Evolutionary conservation across 2,888 invertebrate species (phyloP).

Genomic region (Apodemia hepburni): DNA sequence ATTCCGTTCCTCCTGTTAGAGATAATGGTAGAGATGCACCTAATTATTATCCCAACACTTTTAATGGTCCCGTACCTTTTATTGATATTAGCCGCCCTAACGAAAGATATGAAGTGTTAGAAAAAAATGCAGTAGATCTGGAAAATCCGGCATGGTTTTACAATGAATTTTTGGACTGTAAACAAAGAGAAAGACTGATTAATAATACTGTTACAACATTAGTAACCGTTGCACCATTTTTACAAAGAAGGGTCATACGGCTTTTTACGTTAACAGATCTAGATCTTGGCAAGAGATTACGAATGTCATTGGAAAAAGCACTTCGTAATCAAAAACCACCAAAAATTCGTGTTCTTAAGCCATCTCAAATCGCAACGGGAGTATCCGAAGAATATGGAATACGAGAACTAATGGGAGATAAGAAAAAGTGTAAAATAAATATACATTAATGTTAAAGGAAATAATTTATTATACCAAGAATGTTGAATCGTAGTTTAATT

Average conservation of each 20-base stretch:
- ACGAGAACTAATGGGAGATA: no score
- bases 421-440: no score
- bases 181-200: slow-evolving; percentile 34
- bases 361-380: no score
- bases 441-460: no score
- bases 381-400: no score
- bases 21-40: slow-evolving; percentile 93
- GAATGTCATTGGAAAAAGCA: slow-evolving; percentile 19
- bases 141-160: slow-evolving; percentile 87
- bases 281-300: slow-evolving; percentile 81
- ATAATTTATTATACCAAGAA: no score
- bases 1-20: slow-evolving; percentile 82
- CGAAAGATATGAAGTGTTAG: slow-evolving; percentile 36
- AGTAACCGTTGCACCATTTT: slow-evolving; percentile 53
- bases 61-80: no score
- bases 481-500: no score
- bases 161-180: slow-evolving; percentile 47
- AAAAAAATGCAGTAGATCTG: slow-evolving; percentile 45
- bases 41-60: slow-evolving; percentile 86
- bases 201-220: slow-evolving; percentile 33
- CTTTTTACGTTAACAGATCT: slow-evolving; percentile 88
- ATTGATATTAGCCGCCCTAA: slow-evolving; percentile 36
- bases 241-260: slow-evolving; percentile 88
- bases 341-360: slow-evolving; percentile 16
- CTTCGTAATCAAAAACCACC: slow-evolving; percentile 19